A percentile compares a stretch with the other conserved stretches of the same genome.
phyloP scores from a whole-genome alignment of 2,113 vertebrate species.

The Lampris incognitus region DNA sequence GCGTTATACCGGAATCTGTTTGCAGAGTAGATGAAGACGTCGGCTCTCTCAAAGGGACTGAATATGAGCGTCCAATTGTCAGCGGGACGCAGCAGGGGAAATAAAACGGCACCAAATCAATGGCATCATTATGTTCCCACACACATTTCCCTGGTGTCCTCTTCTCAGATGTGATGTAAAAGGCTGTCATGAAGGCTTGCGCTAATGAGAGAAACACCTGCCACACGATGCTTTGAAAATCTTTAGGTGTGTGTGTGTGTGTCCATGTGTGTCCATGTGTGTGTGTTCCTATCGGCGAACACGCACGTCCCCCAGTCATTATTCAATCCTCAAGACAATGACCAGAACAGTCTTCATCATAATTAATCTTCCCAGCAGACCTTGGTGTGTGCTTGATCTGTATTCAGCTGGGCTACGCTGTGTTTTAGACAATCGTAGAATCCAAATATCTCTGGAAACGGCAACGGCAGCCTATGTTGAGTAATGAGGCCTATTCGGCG shows the following conservation, averaged over 20 bases:
- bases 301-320: no score
- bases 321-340: background rate
- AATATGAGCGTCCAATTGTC: background rate
- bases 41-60: background rate
- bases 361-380: no score
- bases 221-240: conserved; percentile 22
- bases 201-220: conserved; percentile 38
- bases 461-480: background rate
- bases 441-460: background rate
- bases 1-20: background rate
- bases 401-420: background rate
- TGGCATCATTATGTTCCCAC: conserved; percentile 17
- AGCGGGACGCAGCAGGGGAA: background rate
- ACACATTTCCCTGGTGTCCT: background rate
- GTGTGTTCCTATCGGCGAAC: no score
- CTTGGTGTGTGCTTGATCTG: no score
- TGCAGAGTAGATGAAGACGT: background rate
- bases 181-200: conserved; percentile 20
- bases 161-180: conserved; percentile 5
- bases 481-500: background rate
- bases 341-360: no score
- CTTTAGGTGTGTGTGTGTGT: conserved; percentile 12
- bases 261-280: background rate
- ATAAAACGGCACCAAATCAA: conserved; percentile 1
- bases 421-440: background rate